Evolutionary conservation across 30 jellyfish, hydroid and myxozoan genomes (phyloP), one percentile per base, ranked within the genome.

Genomic region (Chrysaora quinquecirrha): DNA sequence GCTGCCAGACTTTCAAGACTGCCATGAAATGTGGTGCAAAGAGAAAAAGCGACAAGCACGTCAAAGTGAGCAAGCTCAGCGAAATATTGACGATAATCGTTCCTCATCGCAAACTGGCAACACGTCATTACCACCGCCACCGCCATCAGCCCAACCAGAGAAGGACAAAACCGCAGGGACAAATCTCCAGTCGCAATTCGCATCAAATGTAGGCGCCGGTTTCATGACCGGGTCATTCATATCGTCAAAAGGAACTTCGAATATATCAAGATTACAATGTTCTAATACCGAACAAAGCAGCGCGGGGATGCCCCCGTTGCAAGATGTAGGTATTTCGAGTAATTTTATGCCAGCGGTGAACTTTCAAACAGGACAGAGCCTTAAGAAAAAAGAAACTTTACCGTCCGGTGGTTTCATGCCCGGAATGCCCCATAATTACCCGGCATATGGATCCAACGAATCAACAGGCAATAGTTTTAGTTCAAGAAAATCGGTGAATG

Each of bases 11-110:
- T 88, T 89, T 82, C 97, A 95, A 81, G 97, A 95, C 73, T 95
- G 97, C 68, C 99, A 95, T 64, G 99, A 95, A 65, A 88, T 95
- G 99, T 89, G 97, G 97, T 90, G 96, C 48, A 95, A 95, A 63
- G 97, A 95, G 64, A 48, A 95, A 58, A 87, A 87, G 64, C 87
- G 96, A 63, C 88, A 79, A 66, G 97, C 95, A 20, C 96, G 99
- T 20, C 88, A 77, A 74, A 76, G 75, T 50, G 91, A 73, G 20
- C 93, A 84, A 28, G 56, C 88, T 10, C 87, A 85, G 28, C 77
- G 85, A 31, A 73, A 35, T 20, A 38, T 46, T 60, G 87, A 84
- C 11, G 29, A 72, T 11, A 2, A 85, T 16, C 87, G 64, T 9
- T 72, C 67, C 9, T 50, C 78, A 48, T 49, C 80, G 31, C 85